Percentiles rank a stretch among this genome's conserved stretches.
Conservation (phyloP, 2,888 invertebrate species). For the Epistrophe grossulariae region DNA sequence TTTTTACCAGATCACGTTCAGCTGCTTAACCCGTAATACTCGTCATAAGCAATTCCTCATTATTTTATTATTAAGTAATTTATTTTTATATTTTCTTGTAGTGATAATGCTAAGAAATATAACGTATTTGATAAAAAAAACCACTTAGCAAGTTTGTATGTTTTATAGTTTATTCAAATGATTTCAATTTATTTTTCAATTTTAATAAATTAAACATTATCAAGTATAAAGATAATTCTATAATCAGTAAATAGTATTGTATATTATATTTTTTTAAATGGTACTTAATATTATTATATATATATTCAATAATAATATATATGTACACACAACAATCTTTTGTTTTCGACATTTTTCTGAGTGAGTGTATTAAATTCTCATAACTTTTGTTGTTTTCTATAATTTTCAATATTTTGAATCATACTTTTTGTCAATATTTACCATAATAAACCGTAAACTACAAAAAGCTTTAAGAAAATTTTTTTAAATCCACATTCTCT, state of each 20-base stretch:
- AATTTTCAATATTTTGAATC: constrained; percentile 56
- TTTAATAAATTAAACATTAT: constrained; percentile 83
- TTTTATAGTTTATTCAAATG: constrained; percentile 82
- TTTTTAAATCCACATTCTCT: constrained; percentile 36
- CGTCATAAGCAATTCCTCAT: too few relatives aligned
- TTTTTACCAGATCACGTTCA: too few relatives aligned
- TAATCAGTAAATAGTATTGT: constrained; percentile 77
- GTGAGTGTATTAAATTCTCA: constrained; percentile 71
- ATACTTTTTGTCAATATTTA: constrained; percentile 39
- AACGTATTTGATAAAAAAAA: too few relatives aligned
- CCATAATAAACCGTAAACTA: constrained; percentile 65
- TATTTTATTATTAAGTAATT: too few relatives aligned
- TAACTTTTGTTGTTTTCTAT: constrained; percentile 41
- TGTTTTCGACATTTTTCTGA: constrained; percentile 72
- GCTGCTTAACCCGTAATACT: too few relatives aligned
- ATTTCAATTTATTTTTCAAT: constrained; percentile 82
- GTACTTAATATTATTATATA: constrained; percentile 71
- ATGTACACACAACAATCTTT: constrained; percentile 75
- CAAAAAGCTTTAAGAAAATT: constrained; percentile 68
- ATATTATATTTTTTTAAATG: constrained; percentile 75
- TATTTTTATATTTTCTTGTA: too few relatives aligned
- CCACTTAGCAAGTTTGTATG: constrained; percentile 6
- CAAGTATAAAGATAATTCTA: constrained; percentile 83
- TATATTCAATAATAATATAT: constrained; percentile 59
- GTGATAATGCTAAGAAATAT: too few relatives aligned